Evolutionary conservation across 2,888 invertebrate genomes (phyloP), one percentile per base, ranked within the genome.

Genomic region (Drosophila helvetica): DNA sequence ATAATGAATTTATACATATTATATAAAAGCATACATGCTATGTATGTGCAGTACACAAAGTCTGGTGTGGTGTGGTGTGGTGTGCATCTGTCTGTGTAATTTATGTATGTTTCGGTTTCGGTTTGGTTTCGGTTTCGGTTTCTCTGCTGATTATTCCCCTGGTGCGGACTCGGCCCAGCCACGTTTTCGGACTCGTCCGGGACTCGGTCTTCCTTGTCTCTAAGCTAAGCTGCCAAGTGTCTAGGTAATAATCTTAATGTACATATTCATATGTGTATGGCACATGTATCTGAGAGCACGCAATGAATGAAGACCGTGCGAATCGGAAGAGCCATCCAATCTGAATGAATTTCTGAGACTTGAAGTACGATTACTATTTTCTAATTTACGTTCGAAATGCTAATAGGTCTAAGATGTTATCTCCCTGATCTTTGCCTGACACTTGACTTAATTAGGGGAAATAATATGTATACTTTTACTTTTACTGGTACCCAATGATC

Each of bases 81-180:
- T 70, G 69, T 69, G 69, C 69, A 69, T 61, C 56, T 70, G 69
- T 69, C 61, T 74, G 57, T 68, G 56, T 78, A 66, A 78, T 78
- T 79, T 80, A 80, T 78, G 78, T 76, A 70, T 70, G 69, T 55
- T 67, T 64, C 15, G 8, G 27, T 27, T 7, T 25, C 7, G 1
- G 25, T 25, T 25, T 25, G 8, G 27, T 27, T 7, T 25, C 7
- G 1, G 25, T 25, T 25, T 25, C 25, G 7, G 33, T 33, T 33
- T 5, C 33, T 15, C 38, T 15, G 15, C 38, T 80, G 78, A 80
- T 83, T 83, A 77, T 76, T 60, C 63, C 63, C 45, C 53, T 59
- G 18, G 51, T 22, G 4, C 46, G 30, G 10, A 38, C 38, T 12
- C 12, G 38, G 43, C 64, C 59, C 67, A 73, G 58, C 80, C 76